These are phyloP conservation scores for Sericinus montela DNA, from an alignment of 2,888 invertebrate species.

Conservation along the genomic window DNA sequence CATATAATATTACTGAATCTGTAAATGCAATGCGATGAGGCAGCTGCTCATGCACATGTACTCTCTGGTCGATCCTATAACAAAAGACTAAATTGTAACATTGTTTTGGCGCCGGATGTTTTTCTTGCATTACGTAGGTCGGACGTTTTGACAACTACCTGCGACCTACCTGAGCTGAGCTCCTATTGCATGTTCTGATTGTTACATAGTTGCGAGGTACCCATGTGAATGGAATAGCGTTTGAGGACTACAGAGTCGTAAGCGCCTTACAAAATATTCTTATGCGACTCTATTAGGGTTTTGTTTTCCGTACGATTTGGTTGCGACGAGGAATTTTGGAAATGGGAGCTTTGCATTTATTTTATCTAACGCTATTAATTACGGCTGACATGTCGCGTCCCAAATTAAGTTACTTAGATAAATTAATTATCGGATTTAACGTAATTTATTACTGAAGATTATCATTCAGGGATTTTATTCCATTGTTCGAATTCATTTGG, in stretches of 20 bases:
- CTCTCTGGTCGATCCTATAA: background rate
- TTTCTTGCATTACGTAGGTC: constrained; percentile 1
- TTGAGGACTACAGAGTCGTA: background rate
- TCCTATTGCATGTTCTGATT: constrained; percentile 3
- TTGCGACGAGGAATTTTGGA: background rate
- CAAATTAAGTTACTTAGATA: background rate
- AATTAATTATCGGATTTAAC: background rate
- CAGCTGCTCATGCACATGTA: constrained; percentile 10
- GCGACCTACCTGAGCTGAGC: constrained; percentile 12
- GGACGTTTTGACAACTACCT: constrained; percentile 2
- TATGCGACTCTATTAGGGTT: background rate
- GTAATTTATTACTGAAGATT: constrained; percentile 2
- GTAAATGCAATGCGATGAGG: background rate
- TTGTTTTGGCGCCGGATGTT: constrained; percentile 14
- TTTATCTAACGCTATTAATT: constrained; percentile 14
- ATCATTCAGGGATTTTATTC: background rate
- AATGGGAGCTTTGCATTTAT: background rate
- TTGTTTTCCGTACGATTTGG: background rate
- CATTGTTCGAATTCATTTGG: no score
- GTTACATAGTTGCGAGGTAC: constrained; percentile 1
- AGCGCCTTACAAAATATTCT: background rate
- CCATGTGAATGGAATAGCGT: background rate
- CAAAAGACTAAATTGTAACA: constrained; percentile 9
- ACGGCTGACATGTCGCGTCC: constrained; percentile 1
- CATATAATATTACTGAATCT: background rate